Evolutionary conservation across 1,140 invertebrate genomes (phyloP), one percentile per base, ranked within the genome.

Genomic region (Marisa cornuarietis): DNA sequence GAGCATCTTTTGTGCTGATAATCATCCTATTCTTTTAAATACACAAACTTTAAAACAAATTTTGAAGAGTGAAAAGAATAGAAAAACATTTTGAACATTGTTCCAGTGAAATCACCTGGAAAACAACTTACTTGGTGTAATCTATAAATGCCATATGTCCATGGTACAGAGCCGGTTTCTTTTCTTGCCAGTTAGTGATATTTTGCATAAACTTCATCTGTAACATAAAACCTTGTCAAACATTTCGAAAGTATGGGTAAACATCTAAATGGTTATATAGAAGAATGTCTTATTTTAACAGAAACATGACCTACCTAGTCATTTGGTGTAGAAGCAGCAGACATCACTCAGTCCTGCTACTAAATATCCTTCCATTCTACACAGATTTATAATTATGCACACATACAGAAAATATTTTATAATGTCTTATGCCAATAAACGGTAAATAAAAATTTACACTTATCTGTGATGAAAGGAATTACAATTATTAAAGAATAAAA

Each of bases 141-240:
- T 99, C 96, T 78, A 99, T 92, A 92, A 95, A 99, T 51, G 97
- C 97, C 92, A 99, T 94, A 91, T 99, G 98, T 3, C 98, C 98
- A 91, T 99, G 98, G 92, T 98, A 99, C 72, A 99, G 92, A 0
- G 96, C 96, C 75, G 98, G 98, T 88, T 97, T 96, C 89, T 96
- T 95, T 76, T 93, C 93, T 79, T 93, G 91, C 98, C 98, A 99
- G 73, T 93, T 93, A 7, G 95, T 95, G 26, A 99, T 94, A 92
- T 99, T 99, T 26, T 85, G 80, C 82, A 95, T 95, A 92, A 98
- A 97, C 86, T 95, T 93, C 86, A 96, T 93, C 94, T 96, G 90
- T 76, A 91, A 91, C 61, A 73, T 72, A 76, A 84, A 81, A 79
- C 81, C 71, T 11, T 2, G 31, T 42, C 31, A 11, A 58, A 58